Evolutionary conservation across 2,888 invertebrate genomes (phyloP).

Genomic region (Cheilosia vulpina): DNA sequence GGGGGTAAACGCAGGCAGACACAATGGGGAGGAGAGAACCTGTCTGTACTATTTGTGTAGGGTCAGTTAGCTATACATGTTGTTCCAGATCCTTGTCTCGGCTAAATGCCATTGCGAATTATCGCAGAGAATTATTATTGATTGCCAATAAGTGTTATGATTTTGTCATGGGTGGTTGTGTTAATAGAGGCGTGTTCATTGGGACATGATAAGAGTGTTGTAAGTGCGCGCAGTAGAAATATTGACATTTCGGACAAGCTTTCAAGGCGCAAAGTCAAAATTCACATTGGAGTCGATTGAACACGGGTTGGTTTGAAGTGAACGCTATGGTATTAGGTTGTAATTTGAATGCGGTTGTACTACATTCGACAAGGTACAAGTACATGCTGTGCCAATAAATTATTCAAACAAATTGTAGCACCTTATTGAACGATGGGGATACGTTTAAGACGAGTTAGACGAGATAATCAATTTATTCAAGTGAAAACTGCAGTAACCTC

Average conservation of each 20-base stretch:
- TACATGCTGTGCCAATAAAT: too few relatives aligned
- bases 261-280: not conserved
- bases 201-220: constrained; percentile 7
- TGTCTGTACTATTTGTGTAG: constrained; percentile 48
- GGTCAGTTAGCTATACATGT: constrained; percentile 51
- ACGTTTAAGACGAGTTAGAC: too few relatives aligned
- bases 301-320: not conserved
- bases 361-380: too few relatives aligned
- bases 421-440: too few relatives aligned
- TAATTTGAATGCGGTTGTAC: not conserved
- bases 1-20: constrained; percentile 36
- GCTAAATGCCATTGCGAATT: constrained; percentile 67
- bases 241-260: constrained; percentile 10
- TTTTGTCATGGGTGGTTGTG: constrained; percentile 31
- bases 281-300: too few relatives aligned
- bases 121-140: constrained; percentile 57
- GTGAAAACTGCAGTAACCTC: too few relatives aligned
- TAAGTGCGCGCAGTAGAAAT: constrained; percentile 2
- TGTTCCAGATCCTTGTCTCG: constrained; percentile 65
- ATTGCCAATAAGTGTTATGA: constrained; percentile 52
- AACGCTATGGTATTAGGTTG: too few relatives aligned
- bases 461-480: too few relatives aligned
- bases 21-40: constrained; percentile 48
- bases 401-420: too few relatives aligned
- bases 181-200: constrained; percentile 29